phyloP scores from a whole-genome alignment of 2,113 vertebrate species.

The Pimephales promelas region DNA sequence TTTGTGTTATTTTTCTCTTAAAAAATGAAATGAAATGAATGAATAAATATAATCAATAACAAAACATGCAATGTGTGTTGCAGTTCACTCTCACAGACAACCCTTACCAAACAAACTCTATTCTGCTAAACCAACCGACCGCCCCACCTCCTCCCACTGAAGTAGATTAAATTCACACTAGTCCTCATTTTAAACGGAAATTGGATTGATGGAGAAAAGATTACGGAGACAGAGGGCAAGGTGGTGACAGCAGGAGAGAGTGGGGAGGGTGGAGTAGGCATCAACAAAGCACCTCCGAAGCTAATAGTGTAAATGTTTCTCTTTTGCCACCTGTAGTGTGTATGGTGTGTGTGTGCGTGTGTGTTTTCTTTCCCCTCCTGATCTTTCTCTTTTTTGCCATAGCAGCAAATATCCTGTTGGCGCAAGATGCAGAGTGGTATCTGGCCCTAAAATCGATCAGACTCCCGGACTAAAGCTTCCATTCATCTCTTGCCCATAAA shows the following conservation, averaged over 20 bases:
- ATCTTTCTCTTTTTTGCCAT: slow-evolving; percentile 83
- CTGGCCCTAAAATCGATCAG: slow-evolving; percentile 85
- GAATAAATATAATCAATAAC: slow-evolving; percentile 30
- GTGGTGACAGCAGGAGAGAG: slow-evolving; percentile 26
- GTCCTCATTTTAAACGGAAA: slow-evolving; percentile 85
- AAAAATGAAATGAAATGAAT: background rate
- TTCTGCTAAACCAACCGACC: slow-evolving; percentile 60
- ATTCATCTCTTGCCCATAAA: slow-evolving; percentile 91
- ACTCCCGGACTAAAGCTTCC: slow-evolving; percentile 85
- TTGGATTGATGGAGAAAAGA: slow-evolving; percentile 86
- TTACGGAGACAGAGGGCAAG: slow-evolving; percentile 66
- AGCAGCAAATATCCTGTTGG: slow-evolving; percentile 99
- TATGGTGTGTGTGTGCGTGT: slow-evolving; percentile 46
- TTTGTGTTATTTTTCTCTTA: slow-evolving; percentile 52
- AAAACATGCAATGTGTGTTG: background rate
- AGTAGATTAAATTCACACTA: slow-evolving; percentile 83
- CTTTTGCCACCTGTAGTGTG: slow-evolving; percentile 58
- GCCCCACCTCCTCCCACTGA: slow-evolving; percentile 70
- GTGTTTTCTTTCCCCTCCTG: slow-evolving; percentile 54
- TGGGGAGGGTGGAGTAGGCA: slow-evolving; percentile 10
- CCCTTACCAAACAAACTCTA: slow-evolving; percentile 63
- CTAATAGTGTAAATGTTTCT: slow-evolving; percentile 56
- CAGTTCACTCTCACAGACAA: slow-evolving; percentile 24
- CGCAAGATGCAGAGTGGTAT: slow-evolving; percentile 79
- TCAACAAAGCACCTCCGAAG: slow-evolving; percentile 47